Evolutionary conservation across 2,888 invertebrate species (phyloP), one percentile per base, ranked within the genome.

Genomic region (Drosophila tripunctata): DNA sequence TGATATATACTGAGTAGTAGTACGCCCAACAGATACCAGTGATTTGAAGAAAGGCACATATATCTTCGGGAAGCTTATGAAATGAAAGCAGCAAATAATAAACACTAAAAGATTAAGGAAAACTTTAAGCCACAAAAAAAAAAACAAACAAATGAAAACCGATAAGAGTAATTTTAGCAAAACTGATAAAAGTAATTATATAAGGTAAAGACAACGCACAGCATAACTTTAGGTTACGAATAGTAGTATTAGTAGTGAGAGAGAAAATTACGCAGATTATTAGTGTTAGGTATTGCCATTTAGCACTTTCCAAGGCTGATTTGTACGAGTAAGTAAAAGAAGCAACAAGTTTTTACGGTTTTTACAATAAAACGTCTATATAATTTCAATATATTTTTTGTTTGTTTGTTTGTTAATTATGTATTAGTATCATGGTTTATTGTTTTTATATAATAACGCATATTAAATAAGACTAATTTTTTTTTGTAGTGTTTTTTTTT

Each of bases 351-450:
- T 81, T 75, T 83, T 81, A 81, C 81, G 81, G 80, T 83, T 85
- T 87, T 86, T 87, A 87, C 86, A 87, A 86, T 87, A 87, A 87
- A 86, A 85, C 84, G 81, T 81, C 81, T 80, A 85, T 87, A 87
- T 87, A 87, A 87, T 87, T 85, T 79, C 77, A 79, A 75, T 72
- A 75, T 67, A 73, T 64, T 54, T 68, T 47, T 31, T 55, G 54
- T 22, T 72, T 58, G 66, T 67, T 70, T 43, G 38, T 67, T 67
- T 61, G 67, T 67, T 67, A 55, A 61, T 70, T 52, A 48, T 75
- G 61, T 54, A 55, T 63, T 67, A 67, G 56, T 65, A 65, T 58
- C 10, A 51, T 62, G 43, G 36, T 58, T 57, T 57, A 43, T 68
- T 64, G 45, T 57, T 57, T 64, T n/a, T n/a, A n/a, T 67, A 74